Base-by-base conservation (phyloP, 2,888 invertebrate genomes). In the Clistopyga incitator region DNA sequence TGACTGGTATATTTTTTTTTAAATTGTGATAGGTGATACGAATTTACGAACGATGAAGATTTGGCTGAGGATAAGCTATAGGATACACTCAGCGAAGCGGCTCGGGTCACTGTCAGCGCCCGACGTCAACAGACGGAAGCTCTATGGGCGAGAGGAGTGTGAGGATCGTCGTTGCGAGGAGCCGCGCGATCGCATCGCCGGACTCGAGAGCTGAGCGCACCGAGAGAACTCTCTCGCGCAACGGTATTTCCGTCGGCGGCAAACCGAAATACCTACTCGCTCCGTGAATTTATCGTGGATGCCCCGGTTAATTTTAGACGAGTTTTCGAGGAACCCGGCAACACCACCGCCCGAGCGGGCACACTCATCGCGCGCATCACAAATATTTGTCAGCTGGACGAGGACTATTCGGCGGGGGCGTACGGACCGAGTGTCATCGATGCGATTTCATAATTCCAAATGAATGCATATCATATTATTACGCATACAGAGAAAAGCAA, bases 241-340 rank as follows among this genome's bases (percentile, higher is more conserved):
- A 50, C 64, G 80, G 82, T 86, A 85, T 86, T 85, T 86, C 82
- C 78, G 82, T 86, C 85, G 59, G 75, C 81, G 79, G 78, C 79
- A 83, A 83, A 84, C 82, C 80, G 74, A 86, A 86, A 86, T 86
- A 86, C 80, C 84, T 59, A 80, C 84, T 81, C 71, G 76, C 74
- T 77, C 80, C 83, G 81, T 78, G 81, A 84, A 82, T 84, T 81
- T 81, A 84, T 82, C 78, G 84, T 83, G 80, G 68, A 84, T 82
- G 72, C 82, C 82, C 56, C 20, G 59, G 70, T 83, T 84, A 86
- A 83, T 82, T 83, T 86, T 85, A 85, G 85, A 78, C 20, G 23
- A 84, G 20, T 84, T 81, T 84, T 75, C 78, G 70, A 84, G 74
- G 68, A 80, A 81, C 54, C 20, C 74, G 18, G 50, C 79, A 34